phyloP scores from a whole-genome alignment of 2,113 vertebrate species.

The Pseudorasbora parva region DNA sequence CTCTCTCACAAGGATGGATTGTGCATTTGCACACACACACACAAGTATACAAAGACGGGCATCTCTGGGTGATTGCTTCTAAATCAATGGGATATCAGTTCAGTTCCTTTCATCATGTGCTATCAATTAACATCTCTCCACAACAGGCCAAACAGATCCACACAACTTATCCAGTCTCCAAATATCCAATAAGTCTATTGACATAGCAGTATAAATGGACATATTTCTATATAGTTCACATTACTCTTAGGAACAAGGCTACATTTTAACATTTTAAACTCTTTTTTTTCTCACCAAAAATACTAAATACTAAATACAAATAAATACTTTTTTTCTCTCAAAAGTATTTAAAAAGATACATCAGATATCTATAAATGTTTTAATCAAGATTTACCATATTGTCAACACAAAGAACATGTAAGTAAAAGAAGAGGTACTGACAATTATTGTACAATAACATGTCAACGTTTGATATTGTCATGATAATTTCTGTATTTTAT shows the following conservation, averaged over 20 bases:
- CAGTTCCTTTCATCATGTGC: slow-evolving; percentile 6
- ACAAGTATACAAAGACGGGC: background rate
- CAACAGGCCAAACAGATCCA: background rate
- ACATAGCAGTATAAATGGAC: background rate
- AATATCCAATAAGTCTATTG: background rate
- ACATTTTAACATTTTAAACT: background rate
- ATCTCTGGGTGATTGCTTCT: slow-evolving; percentile 11
- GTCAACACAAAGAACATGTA: background rate
- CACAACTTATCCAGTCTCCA: background rate
- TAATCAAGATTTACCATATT: background rate
- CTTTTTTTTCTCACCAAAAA: too few species aligned
- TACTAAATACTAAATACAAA: too few species aligned
- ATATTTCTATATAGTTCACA: background rate
- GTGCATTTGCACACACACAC: slow-evolving; percentile 27
- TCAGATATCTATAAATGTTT: background rate
- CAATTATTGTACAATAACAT: background rate
- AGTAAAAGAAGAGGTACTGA: background rate
- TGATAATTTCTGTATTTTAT: background rate
- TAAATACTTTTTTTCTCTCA: too few species aligned
- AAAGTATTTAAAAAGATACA: background rate
- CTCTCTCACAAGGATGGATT: slow-evolving; percentile 1
- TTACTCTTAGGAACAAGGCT: background rate
- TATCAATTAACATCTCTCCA: background rate
- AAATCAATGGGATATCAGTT: slow-evolving; percentile 43
- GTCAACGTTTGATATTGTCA: background rate